phyloP scores from a whole-genome alignment of 2,888 invertebrate species.

The Ligdia adustata region DNA sequence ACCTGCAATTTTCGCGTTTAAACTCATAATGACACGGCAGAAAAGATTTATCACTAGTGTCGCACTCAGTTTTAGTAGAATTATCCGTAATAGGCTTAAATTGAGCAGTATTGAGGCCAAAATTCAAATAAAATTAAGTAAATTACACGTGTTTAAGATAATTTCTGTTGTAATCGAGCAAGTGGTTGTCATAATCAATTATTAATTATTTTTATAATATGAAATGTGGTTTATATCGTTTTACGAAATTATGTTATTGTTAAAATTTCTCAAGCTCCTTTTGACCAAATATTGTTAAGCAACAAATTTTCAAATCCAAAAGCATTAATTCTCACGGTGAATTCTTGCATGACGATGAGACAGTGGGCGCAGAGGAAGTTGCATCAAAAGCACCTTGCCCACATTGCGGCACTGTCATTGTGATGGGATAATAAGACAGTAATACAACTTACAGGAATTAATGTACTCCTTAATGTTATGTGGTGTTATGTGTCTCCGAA shows the following conservation, averaged over 20 bases:
- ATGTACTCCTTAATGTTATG: no score
- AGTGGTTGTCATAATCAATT: not conserved
- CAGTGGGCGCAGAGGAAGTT: conserved; percentile 70
- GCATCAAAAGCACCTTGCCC: conserved; percentile 64
- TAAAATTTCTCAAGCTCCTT: no score
- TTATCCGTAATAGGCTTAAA: conserved; percentile 7
- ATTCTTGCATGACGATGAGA: conserved; percentile 44
- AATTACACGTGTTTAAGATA: conserved; percentile 4
- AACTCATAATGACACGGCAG: conserved; percentile 32
- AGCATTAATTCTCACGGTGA: conserved; percentile 8
- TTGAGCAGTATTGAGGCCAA: not conserved
- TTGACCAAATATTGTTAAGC: conserved; percentile 8
- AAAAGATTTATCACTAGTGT: conserved; percentile 28
- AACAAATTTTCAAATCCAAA: conserved; percentile 12
- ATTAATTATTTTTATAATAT: no score
- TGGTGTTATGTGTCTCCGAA: no score
- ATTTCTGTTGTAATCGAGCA: not conserved
- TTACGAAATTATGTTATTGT: no score
- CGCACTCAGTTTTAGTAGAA: conserved; percentile 29
- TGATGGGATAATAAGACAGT: conserved; percentile 16
- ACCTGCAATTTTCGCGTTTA: conserved; percentile 35
- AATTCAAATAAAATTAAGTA: conserved; percentile 5
- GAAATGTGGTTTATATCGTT: no score
- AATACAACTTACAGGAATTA: no score
- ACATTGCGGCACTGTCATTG: conserved; percentile 29